A percentile compares a stretch with the other conserved stretches of the same genome.
Evolutionary conservation across 2,797 vertebrate species (phyloP).

Genomic region (Hypotaenidia philippensis): DNA sequence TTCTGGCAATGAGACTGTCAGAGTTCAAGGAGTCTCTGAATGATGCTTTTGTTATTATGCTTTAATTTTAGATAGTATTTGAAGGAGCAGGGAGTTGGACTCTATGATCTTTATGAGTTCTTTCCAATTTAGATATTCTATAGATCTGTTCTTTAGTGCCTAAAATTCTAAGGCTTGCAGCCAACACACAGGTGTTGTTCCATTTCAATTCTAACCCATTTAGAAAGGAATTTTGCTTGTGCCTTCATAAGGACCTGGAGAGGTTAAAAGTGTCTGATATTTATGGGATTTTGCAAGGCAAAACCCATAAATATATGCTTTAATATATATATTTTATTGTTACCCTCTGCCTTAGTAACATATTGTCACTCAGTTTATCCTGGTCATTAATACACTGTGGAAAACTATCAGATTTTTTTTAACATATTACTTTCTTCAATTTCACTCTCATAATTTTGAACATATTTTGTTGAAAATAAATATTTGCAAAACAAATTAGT

Average conservation of each 20-base stretch:
- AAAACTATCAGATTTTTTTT: not conserved
- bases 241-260: not conserved
- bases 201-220: not conserved
- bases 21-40: not conserved
- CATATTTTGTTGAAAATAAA: not conserved
- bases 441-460: not conserved
- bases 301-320: not conserved
- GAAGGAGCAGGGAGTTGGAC: too few species aligned
- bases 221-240: not conserved
- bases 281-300: not conserved
- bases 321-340: not conserved
- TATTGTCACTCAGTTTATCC: not conserved
- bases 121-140: too few species aligned
- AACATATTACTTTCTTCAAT: not conserved
- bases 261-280: not conserved
- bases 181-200: not conserved
- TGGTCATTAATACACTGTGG: not conserved
- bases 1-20: fast-evolving
- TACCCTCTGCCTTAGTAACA: not conserved
- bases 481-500: not conserved
- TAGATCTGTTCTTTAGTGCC: not conserved
- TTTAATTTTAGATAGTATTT: too few species aligned
- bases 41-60: too few species aligned
- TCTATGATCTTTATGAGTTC: too few species aligned
- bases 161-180: not conserved